Evolutionary conservation across 2,113 vertebrate species (phyloP).

Genomic region (Loxodonta africana): DNA sequence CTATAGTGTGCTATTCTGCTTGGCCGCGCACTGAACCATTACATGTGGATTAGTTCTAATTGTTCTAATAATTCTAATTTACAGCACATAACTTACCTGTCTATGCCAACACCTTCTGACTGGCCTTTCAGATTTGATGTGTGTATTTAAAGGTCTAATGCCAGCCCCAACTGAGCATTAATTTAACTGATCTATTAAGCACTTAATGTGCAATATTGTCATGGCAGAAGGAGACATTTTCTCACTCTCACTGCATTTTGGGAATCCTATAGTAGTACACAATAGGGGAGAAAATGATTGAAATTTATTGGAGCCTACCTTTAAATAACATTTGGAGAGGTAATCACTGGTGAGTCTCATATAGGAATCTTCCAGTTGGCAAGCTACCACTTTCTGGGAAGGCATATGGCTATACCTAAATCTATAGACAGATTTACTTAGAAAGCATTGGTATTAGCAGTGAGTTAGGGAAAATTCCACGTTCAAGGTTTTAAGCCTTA

Average conservation of each 20-base stretch:
- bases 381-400: background rate
- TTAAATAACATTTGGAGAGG: background rate
- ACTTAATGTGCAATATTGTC: background rate
- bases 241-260: background rate
- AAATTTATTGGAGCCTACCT: background rate
- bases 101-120: background rate
- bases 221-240: background rate
- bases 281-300: background rate
- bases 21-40: background rate
- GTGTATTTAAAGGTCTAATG: background rate
- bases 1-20: background rate
- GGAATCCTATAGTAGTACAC: background rate
- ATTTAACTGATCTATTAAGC: conserved; percentile 2
- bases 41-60: background rate
- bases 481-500: background rate
- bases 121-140: background rate
- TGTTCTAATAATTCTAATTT: background rate
- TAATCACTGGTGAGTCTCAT: background rate
- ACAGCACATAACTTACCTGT: background rate
- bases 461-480: background rate
- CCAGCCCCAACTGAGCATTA: background rate
- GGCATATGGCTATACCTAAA: background rate
- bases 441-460: background rate
- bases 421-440: background rate
- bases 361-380: background rate